Percentiles rank a stretch among this genome's conserved stretches.
Evolutionary conservation across 2,113 vertebrate species (phyloP).

Genomic region (chimpanzee (Pan troglodytes)): NHGRI_mPanTro3-v2.1_pri NC_072410.2:56825501-56826000

Average conservation of each 20-base stretch:
- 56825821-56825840: constrained; percentile 78
- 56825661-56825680: constrained; percentile 85
- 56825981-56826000: constrained; percentile 19
- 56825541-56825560: constrained; percentile 84
- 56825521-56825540: constrained; percentile 71
- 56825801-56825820: constrained; percentile 78
- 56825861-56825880: constrained; percentile 79
- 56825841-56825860: constrained; percentile 74
- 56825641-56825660: constrained; percentile 86
- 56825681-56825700: constrained; percentile 90
- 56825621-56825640: constrained; percentile 83
- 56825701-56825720: constrained; percentile 92
- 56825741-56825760: constrained; percentile 88
- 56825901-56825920: constrained; percentile 79
- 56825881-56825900: constrained; percentile 74
- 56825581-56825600: constrained; percentile 87
- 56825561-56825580: constrained; percentile 86
- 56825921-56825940: constrained; percentile 62
- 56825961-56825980: constrained; percentile 63
- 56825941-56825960: constrained; percentile 59
- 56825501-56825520: constrained; percentile 68
- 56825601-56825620: constrained; percentile 87
- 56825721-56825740: constrained; percentile 89
- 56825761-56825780: constrained; percentile 80
- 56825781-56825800: constrained; percentile 79